A percentile compares a stretch with the other conserved stretches of the same genome.
Evolutionary conservation across 1,140 invertebrate species (phyloP).

Genomic region (Elymnias hypermnestra): DNA sequence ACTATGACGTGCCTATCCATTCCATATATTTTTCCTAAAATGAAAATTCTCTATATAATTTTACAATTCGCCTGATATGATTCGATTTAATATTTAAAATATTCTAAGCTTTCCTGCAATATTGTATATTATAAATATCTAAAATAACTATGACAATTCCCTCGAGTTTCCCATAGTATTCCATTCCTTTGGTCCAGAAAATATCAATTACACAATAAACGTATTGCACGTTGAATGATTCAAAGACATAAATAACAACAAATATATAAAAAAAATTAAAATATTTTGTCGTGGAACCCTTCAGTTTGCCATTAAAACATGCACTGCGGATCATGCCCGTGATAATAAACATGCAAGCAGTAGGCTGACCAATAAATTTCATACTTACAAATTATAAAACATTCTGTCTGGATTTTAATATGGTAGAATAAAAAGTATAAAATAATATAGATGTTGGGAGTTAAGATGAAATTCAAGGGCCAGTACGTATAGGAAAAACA

Average conservation of each 20-base stretch:
- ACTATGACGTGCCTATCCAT: background rate
- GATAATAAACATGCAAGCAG: conserved; percentile 38
- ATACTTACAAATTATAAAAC: background rate
- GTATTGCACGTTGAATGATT: conserved; percentile 22
- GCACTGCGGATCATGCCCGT: conserved; percentile 25
- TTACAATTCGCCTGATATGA: too few species aligned
- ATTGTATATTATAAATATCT: too few species aligned
- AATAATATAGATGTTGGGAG: conserved; percentile 2
- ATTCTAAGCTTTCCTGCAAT: too few species aligned
- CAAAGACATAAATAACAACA: conserved; percentile 7
- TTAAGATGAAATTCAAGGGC: conserved; percentile 39
- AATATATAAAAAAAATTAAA: conserved; percentile 2
- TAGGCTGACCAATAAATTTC: conserved; percentile 40
- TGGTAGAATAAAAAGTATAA: conserved; percentile 1
- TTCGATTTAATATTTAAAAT: too few species aligned
- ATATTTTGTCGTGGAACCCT: conserved; percentile 9
- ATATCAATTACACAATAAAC: conserved; percentile 2
- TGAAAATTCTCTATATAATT: too few species aligned
- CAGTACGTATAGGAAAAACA: conserved; percentile 36
- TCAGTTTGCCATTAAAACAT: conserved; percentile 10
- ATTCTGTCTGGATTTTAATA: too few species aligned
- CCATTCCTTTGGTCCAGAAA: background rate
- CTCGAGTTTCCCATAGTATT: too few species aligned
- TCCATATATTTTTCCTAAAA: too few species aligned
- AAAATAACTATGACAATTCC: too few species aligned